phyloP scores from a whole-genome alignment of 2,113 vertebrate genomes.

The Corydoras sp. region DNA sequence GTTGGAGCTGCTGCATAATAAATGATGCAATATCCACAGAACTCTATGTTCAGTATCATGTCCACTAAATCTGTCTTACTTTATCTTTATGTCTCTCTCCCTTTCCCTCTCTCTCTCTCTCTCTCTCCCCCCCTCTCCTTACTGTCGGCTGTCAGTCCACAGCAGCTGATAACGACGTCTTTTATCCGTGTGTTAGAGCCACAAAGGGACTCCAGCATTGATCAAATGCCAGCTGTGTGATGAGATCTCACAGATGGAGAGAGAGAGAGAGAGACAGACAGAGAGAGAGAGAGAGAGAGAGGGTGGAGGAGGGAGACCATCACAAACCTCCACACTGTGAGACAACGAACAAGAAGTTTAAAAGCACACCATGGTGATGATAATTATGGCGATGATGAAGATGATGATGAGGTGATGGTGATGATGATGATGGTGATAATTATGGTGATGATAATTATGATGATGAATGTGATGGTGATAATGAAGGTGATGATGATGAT shows the following conservation, averaged over 20 bases:
- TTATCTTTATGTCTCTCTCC: too few species aligned
- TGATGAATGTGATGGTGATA: too few species aligned
- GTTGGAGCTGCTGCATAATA: too few species aligned
- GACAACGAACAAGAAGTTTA: not conserved
- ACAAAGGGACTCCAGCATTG: conserved; percentile 69
- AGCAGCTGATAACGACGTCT: conserved; percentile 67
- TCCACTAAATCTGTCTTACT: too few species aligned
- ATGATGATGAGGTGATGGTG: too few species aligned
- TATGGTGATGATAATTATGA: too few species aligned
- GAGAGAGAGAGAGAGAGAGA: conserved; percentile 54
- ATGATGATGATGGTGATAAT: too few species aligned
- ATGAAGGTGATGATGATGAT: too few species aligned
- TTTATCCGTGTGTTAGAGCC: conserved; percentile 71
- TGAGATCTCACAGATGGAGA: conserved; percentile 64
- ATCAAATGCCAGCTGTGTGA: conserved; percentile 71
- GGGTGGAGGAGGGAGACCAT: conserved; percentile 37
- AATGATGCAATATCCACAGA: too few species aligned
- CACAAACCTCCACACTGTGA: not conserved
- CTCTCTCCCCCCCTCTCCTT: conserved; percentile 40
- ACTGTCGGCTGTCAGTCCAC: conserved; percentile 61
- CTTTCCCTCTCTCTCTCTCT: conserved; percentile 4
- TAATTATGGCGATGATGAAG: too few species aligned
- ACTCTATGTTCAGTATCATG: too few species aligned
- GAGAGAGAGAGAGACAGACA: conserved; percentile 58
- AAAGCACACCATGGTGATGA: not conserved